Conservation (phyloP, 2,888 invertebrate genomes). For the Acheta domesticus region DNA sequence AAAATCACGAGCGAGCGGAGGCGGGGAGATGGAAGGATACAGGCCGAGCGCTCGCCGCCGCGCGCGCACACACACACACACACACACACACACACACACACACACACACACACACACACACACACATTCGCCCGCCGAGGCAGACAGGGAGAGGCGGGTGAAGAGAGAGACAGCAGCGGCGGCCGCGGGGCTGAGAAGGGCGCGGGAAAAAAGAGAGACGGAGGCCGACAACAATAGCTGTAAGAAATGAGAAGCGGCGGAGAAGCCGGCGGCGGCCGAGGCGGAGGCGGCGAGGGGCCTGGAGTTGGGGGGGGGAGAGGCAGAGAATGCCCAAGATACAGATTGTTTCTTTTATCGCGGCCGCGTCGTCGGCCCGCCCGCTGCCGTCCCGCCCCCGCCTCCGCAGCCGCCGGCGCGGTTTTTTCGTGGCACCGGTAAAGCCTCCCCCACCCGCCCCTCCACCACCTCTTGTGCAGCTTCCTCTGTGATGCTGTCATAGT, state of each 20-base stretch:
- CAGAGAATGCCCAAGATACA: slow-evolving; percentile 4
- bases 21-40: background rate
- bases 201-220: background rate
- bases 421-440: background rate
- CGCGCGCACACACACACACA: background rate
- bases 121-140: background rate
- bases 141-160: background rate
- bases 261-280: background rate
- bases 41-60: background rate
- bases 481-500: too few species aligned
- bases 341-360: slow-evolving; percentile 18
- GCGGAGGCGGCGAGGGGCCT: background rate
- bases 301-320: background rate
- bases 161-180: background rate
- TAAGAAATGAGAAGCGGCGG: slow-evolving; percentile 3
- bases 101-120: background rate
- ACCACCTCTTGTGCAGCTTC: background rate
- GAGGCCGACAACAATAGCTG: slow-evolving; percentile 1
- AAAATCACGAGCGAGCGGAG: slow-evolving; percentile 9
- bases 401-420: background rate
- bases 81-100: background rate
- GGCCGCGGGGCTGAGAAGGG: background rate
- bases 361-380: background rate
- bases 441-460: background rate
- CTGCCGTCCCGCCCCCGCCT: background rate